Evolutionary conservation across 2,113 vertebrate species (phyloP).

Genomic region (Casuarius casuarius): DNA sequence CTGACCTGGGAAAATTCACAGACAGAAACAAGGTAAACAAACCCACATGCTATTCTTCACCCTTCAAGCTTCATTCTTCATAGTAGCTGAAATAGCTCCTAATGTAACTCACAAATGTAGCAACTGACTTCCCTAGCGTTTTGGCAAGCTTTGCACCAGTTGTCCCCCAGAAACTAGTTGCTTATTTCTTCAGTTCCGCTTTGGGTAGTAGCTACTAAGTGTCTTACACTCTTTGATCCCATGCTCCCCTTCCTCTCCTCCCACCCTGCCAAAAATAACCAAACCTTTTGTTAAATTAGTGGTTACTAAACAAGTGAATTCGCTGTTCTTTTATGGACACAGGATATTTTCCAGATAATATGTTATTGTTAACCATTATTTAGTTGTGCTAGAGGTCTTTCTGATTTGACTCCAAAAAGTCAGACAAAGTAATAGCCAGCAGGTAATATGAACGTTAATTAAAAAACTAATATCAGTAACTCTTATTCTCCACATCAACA

Average conservation of each 20-base stretch:
- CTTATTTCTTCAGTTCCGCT: too few species aligned
- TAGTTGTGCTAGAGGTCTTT: neutral
- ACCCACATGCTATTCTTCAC: neutral
- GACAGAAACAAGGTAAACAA: neutral
- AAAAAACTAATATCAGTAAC: constrained; percentile 31
- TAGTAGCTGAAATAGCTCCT: neutral
- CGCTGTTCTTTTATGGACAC: neutral
- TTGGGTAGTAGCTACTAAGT: neutral
- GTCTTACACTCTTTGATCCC: fast-evolving
- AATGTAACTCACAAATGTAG: neutral
- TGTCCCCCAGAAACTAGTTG: neutral
- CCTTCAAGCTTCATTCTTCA: neutral
- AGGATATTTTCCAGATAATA: neutral
- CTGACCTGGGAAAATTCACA: neutral
- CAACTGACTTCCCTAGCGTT: fast-evolving
- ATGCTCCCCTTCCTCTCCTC: neutral
- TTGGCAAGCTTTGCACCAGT: neutral
- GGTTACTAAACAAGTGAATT: neutral
- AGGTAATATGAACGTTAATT: constrained; percentile 33
- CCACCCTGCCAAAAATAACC: neutral
- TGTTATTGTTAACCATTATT: neutral
- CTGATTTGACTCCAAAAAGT: neutral
- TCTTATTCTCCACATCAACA: neutral
- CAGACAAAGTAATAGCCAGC: neutral
- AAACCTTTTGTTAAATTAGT: neutral